Percentiles rank a stretch among this genome's conserved stretches.
Evolutionary conservation across 2,113 vertebrate genomes (phyloP).

Genomic region (Misgurnus mizolepis): DNA sequence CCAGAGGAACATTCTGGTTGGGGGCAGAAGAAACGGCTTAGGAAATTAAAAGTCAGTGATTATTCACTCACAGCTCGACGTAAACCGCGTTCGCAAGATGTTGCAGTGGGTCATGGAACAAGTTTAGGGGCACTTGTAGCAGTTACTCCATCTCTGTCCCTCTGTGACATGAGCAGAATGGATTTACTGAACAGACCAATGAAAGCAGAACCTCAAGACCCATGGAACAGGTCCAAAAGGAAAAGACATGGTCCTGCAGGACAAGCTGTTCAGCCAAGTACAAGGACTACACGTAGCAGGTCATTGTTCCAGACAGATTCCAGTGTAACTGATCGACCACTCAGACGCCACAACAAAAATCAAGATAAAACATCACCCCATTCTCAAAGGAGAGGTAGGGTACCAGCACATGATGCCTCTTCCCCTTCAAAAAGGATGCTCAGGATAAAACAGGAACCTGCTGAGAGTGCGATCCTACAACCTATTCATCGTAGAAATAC

Average conservation of each 20-base stretch:
- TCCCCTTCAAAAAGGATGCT: constrained; percentile 47
- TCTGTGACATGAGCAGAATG: constrained; percentile 69
- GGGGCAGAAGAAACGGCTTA: constrained; percentile 79
- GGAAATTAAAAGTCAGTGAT: constrained; percentile 78
- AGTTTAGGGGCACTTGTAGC: constrained; percentile 43
- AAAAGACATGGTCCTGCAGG: constrained; percentile 23
- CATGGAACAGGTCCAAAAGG: constrained; percentile 51
- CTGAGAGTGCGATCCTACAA: constrained; percentile 63
- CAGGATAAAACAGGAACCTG: constrained; percentile 69
- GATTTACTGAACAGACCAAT: constrained; percentile 62
- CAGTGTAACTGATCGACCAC: background rate
- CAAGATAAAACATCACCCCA: constrained; percentile 59
- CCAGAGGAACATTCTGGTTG: constrained; percentile 77
- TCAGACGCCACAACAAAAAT: constrained; percentile 31
- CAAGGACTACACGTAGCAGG: constrained; percentile 70
- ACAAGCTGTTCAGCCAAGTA: constrained; percentile 56
- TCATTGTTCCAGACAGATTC: constrained; percentile 59
- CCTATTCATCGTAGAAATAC: constrained; percentile 8
- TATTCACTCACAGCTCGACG: constrained; percentile 76
- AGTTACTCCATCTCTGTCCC: constrained; percentile 63
- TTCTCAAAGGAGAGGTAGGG: constrained; percentile 52
- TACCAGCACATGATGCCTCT: constrained; percentile 4
- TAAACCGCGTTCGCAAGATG: constrained; percentile 63
- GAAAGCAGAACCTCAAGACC: constrained; percentile 60
- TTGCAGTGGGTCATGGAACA: constrained; percentile 46